Conservation (phyloP, 2,888 invertebrate genomes). For the Cosmopolites sordidus region DNA sequence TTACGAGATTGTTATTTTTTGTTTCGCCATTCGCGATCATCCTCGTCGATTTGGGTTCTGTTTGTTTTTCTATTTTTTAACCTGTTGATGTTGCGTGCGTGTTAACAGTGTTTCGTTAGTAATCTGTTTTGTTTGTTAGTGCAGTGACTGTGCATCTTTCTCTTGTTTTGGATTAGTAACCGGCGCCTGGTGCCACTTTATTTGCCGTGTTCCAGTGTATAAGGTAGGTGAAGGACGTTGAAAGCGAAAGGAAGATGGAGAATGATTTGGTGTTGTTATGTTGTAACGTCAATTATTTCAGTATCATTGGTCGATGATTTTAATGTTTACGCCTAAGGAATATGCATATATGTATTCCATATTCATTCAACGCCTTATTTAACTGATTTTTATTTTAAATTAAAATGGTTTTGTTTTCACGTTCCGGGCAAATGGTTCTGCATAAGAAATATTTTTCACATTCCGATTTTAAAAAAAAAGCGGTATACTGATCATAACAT, state of each 20-base stretch:
- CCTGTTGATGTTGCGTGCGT: not conserved
- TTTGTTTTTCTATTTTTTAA: not conserved
- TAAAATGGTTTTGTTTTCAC: too few species aligned
- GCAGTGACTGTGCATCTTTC: not conserved
- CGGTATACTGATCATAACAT: too few species aligned
- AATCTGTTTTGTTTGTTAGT: not conserved
- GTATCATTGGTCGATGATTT: not conserved
- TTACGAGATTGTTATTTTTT: conserved; percentile 2
- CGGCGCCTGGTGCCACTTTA: not conserved
- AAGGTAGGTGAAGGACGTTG: not conserved
- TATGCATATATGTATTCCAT: not conserved
- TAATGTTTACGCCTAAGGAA: not conserved
- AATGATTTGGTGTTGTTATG: too few species aligned
- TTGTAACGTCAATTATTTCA: too few species aligned
- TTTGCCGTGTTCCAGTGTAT: not conserved
- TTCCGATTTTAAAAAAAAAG: too few species aligned
- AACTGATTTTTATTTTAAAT: too few species aligned
- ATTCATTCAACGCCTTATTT: not conserved
- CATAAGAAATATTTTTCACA: too few species aligned
- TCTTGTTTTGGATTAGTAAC: not conserved
- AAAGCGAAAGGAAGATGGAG: too few species aligned
- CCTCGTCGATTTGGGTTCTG: not conserved
- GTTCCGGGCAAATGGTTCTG: too few species aligned
- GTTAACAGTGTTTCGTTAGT: not conserved
- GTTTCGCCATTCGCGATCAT: too few species aligned